phyloP scores from a whole-genome alignment of 2,797 vertebrate species.

The Oryzias sinensis region DNA sequence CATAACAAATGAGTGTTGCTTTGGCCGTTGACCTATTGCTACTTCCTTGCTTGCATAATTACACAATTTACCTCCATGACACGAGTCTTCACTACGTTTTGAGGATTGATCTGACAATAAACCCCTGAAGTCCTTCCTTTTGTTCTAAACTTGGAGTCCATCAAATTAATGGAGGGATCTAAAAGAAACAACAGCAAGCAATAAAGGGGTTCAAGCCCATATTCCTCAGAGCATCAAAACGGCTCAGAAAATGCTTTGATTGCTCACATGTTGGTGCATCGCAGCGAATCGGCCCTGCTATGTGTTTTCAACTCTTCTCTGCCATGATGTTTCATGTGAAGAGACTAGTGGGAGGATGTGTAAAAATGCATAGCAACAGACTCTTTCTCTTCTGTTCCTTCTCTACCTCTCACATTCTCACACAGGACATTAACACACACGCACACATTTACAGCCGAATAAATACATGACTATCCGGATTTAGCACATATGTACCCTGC shows the following conservation, averaged over 20 bases:
- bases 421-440: conserved; percentile 21
- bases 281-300: conserved; percentile 33
- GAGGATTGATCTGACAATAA: conserved; percentile 24
- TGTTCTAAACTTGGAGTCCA: conserved; percentile 27
- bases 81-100: conserved; percentile 17
- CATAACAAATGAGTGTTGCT: no score
- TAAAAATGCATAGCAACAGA: conserved; percentile 79
- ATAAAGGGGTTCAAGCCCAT: conserved; percentile 46
- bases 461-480: conserved; percentile 46
- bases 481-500: conserved; percentile 32
- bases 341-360: conserved; percentile 71
- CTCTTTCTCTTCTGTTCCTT: conserved; percentile 48
- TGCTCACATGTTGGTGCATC: conserved; percentile 52
- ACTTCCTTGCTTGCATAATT: conserved; percentile 31
- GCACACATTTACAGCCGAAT: conserved; percentile 38
- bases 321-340: conserved; percentile 61
- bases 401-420: conserved; percentile 24
- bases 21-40: not conserved
- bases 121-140: conserved; percentile 10
- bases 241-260: conserved; percentile 38
- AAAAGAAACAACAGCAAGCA: conserved; percentile 21
- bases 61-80: conserved; percentile 11
- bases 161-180: conserved; percentile 46
- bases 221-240: conserved; percentile 29
- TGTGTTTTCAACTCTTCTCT: conserved; percentile 52